Conservation (phyloP, 2,797 vertebrate genomes). For the Lepus townsendii region DNA sequence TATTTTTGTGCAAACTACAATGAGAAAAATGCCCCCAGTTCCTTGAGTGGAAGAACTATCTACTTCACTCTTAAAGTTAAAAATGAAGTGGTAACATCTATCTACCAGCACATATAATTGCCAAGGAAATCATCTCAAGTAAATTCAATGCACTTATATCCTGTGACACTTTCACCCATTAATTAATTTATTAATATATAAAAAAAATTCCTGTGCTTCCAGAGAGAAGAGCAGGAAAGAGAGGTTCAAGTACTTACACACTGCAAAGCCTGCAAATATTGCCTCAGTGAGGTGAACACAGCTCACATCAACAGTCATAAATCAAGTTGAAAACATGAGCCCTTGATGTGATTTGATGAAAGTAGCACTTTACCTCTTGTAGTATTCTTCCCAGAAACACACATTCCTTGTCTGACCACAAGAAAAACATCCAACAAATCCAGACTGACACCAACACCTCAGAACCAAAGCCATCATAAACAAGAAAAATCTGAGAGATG, state of each 20-base stretch:
- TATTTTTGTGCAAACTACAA: background rate
- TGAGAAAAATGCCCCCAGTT: background rate
- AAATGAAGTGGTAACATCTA: background rate
- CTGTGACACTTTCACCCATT: background rate
- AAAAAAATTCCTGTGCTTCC: background rate
- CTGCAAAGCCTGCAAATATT: background rate
- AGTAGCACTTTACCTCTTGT: no score
- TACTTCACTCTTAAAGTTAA: background rate
- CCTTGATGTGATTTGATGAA: background rate
- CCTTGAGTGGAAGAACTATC: background rate
- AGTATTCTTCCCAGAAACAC: background rate
- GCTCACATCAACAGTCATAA: background rate
- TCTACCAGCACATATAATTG: background rate
- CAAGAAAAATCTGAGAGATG: background rate
- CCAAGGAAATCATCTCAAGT: background rate
- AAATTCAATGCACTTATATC: rapidly evolving
- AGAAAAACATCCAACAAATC: background rate
- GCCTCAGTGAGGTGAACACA: background rate
- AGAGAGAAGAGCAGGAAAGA: background rate
- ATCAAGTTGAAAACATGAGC: background rate
- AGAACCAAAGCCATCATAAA: background rate
- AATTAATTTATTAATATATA: background rate
- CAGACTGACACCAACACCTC: background rate
- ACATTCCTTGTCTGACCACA: background rate
- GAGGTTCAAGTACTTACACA: background rate